Evolutionary conservation across 2,113 vertebrate species (phyloP).

Genomic region (Merops nubicus): DNA sequence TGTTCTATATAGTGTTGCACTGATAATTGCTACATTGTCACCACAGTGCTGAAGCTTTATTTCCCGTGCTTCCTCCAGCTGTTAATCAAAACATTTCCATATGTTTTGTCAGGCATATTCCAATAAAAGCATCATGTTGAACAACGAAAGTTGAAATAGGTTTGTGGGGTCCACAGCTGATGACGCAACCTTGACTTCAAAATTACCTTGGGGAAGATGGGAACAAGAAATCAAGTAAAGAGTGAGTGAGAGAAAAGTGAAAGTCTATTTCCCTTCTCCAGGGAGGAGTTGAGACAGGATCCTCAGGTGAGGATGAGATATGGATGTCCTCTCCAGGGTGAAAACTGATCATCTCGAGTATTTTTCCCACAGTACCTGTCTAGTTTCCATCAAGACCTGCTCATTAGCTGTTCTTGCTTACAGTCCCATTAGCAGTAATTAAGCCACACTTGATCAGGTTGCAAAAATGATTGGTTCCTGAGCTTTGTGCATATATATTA

Average conservation of each 20-base stretch:
- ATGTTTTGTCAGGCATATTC: background rate
- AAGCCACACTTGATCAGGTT: background rate
- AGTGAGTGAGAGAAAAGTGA: background rate
- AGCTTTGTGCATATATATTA: background rate
- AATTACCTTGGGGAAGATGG: rapidly evolving
- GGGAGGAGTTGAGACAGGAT: background rate
- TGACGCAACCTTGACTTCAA: background rate
- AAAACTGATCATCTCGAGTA: background rate
- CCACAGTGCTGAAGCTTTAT: background rate
- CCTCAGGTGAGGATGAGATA: background rate
- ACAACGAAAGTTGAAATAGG: background rate
- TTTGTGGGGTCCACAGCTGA: background rate
- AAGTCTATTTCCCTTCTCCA: background rate
- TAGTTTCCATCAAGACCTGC: background rate
- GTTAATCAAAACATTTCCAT: background rate
- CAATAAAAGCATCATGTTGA: background rate
- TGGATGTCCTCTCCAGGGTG: background rate
- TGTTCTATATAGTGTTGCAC: background rate
- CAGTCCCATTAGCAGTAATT: background rate
- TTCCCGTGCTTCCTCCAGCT: background rate
- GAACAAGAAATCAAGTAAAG: background rate
- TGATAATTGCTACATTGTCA: background rate
- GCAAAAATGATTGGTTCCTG: background rate
- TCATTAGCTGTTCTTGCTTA: background rate
- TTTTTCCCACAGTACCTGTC: background rate